Conservation (phyloP, 2,888 invertebrate species). For the Napeogenes inachia region DNA sequence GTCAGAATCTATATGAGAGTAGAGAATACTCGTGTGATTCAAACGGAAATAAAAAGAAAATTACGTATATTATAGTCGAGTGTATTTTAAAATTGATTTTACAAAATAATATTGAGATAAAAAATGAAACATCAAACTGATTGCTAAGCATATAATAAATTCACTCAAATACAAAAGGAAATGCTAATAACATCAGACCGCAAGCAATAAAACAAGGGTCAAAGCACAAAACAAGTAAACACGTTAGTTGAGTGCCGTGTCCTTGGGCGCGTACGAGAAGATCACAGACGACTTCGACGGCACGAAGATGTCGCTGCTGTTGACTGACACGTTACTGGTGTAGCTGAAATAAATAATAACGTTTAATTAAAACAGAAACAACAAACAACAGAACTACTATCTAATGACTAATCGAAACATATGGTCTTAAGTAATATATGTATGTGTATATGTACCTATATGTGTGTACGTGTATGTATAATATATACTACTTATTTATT, state of each 20-base stretch:
- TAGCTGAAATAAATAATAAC: constrained; percentile 62
- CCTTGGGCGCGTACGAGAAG: constrained; percentile 82
- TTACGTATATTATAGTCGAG: background rate
- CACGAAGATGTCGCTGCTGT: constrained; percentile 75
- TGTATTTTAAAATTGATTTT: background rate
- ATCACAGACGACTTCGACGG: constrained; percentile 81
- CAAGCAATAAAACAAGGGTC: constrained; percentile 26
- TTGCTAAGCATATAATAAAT: constrained; percentile 1
- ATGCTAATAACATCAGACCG: constrained; percentile 39
- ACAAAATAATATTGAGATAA: background rate
- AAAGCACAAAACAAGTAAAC: constrained; percentile 7
- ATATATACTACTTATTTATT: too few species aligned
- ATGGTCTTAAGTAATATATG: too few species aligned
- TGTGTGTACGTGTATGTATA: too few species aligned
- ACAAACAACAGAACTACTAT: too few species aligned
- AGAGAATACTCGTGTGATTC: too few species aligned
- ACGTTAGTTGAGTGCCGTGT: constrained; percentile 43
- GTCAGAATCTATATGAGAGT: too few species aligned
- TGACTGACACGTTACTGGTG: constrained; percentile 59
- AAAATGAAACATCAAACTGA: background rate
- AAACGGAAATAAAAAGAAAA: too few species aligned
- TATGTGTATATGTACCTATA: too few species aligned
- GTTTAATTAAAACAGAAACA: background rate
- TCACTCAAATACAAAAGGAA: constrained; percentile 35
- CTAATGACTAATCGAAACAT: too few species aligned